Conservation (phyloP, 2,888 invertebrate species). For the Phengaris arion region DNA sequence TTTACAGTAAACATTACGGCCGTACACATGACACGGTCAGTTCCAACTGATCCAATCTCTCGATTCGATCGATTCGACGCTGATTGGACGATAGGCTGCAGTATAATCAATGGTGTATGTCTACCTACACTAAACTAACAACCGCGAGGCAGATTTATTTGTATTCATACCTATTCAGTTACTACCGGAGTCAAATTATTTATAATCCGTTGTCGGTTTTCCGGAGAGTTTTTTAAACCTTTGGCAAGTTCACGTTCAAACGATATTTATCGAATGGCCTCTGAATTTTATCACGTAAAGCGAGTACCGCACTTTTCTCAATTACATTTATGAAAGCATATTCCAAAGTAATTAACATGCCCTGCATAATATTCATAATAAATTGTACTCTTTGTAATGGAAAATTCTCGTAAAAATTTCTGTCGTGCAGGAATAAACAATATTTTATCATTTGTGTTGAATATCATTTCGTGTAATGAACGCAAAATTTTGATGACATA, state of each 20-base stretch:
- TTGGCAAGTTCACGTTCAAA: slow-evolving; percentile 3
- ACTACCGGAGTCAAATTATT: background rate
- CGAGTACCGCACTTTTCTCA: slow-evolving; percentile 14
- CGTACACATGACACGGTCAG: too few species aligned
- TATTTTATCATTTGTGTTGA: slow-evolving; percentile 3
- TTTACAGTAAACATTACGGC: too few species aligned
- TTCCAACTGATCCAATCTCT: too few species aligned
- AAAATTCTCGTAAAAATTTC: slow-evolving; percentile 13
- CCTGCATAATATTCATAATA: slow-evolving; percentile 9
- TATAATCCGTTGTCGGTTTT: background rate
- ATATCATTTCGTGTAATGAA: slow-evolving; percentile 8
- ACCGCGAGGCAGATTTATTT: background rate
- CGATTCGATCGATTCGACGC: too few species aligned
- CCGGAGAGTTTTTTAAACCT: background rate
- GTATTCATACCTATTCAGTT: background rate
- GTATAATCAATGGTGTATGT: too few species aligned
- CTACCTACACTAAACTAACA: background rate
- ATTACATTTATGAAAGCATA: slow-evolving; percentile 23
- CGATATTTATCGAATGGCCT: slow-evolving; percentile 2
- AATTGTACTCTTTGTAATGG: slow-evolving; percentile 19
- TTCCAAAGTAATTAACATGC: slow-evolving; percentile 13
- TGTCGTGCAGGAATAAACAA: background rate
- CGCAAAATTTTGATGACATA: background rate
- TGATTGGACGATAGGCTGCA: too few species aligned
- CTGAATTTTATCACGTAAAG: slow-evolving; percentile 10